Evolutionary conservation across 2,113 vertebrate genomes (phyloP), one percentile per base, ranked within the genome.

Genomic region (Spilogale gracilis): DNA sequence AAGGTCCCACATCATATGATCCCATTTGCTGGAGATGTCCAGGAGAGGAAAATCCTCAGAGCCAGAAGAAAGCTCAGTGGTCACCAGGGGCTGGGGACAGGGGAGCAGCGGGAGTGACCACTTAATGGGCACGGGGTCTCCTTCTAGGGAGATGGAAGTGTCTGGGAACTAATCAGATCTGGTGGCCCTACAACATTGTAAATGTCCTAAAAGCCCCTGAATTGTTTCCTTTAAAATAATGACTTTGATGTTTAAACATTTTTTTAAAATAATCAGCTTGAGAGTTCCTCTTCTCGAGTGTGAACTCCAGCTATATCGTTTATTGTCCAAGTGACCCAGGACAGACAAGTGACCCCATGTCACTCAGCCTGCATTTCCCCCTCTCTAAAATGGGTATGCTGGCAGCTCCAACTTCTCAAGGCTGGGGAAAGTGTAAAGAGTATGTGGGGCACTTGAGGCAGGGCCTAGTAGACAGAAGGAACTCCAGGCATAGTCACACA

Each of bases 401-500:
- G 2, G 13, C 1, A 23, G 58, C 2, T 20, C 54, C 9, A 9
- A 30, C 85, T 5, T 84, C 30, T 65, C 20, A 65, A 56, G 69
- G 23, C 6, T 20, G 69, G 30, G 38, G 60, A 3, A 48, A 56
- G 52, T 18, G 52, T 17, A 8, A 20, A 30, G n/a, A 48, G 9
- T 9, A 11, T 2, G 0, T 8, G 3, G 17, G 16, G 21, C 69
- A 23, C 32, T 58, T 9, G 54, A 82, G 5, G 12, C 32, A 43
- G 63, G 61, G 9, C 50, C 65, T 3, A 2, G 3, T 9, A 10
- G 45, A 25, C 12, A 9, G 17, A n/a, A 8, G 9, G 73, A 21
- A 20, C 9, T 23, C 27, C 0, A 56, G 6, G 25, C 4, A 4
- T 3, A 43, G 43, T 38, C 16, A 2, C 3, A 0, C 73, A 3